Percentiles rank a stretch among this genome's conserved stretches.
phyloP scores from a whole-genome alignment of 2,888 invertebrate species.

The Andrena trimmerana region DNA sequence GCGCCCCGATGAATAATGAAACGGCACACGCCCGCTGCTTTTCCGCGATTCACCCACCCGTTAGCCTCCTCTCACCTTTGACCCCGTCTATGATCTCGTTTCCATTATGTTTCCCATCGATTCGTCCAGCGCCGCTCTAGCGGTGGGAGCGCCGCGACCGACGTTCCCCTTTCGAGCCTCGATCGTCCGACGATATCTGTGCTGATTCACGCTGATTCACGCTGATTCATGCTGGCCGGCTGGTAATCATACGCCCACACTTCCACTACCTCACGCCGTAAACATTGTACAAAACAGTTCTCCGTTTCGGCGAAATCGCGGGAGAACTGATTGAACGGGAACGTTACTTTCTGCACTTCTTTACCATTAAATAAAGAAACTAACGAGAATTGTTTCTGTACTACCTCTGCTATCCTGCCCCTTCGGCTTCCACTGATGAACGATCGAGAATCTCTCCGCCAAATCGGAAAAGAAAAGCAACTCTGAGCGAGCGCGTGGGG shows the following conservation, averaged over 20 bases:
- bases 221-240: neutral
- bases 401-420: too few relatives aligned
- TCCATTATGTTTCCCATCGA: constrained; percentile 25
- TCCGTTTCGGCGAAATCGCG: too few relatives aligned
- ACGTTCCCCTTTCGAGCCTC: neutral
- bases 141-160: neutral
- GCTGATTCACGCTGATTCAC: neutral
- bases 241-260: neutral
- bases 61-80: constrained; percentile 38
- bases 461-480: too few relatives aligned
- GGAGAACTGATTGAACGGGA: too few relatives aligned
- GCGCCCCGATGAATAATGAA: constrained; percentile 41
- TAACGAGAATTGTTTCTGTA: too few relatives aligned
- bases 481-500: too few relatives aligned
- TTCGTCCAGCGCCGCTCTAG: constrained; percentile 4
- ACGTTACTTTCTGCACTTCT: too few relatives aligned
- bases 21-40: constrained; percentile 12
- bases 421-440: too few relatives aligned
- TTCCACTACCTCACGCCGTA: too few relatives aligned
- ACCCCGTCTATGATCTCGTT: constrained; percentile 1
- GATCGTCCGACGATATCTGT: neutral
- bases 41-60: constrained; percentile 21
- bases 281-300: too few relatives aligned
- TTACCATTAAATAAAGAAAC: too few relatives aligned
- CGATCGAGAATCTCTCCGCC: too few relatives aligned